Percentiles rank a stretch among this genome's conserved stretches.
These are phyloP conservation scores for Nothobranchius kuhntae DNA, from an alignment of 2,113 vertebrate species.

Conservation along the genomic window DNA sequence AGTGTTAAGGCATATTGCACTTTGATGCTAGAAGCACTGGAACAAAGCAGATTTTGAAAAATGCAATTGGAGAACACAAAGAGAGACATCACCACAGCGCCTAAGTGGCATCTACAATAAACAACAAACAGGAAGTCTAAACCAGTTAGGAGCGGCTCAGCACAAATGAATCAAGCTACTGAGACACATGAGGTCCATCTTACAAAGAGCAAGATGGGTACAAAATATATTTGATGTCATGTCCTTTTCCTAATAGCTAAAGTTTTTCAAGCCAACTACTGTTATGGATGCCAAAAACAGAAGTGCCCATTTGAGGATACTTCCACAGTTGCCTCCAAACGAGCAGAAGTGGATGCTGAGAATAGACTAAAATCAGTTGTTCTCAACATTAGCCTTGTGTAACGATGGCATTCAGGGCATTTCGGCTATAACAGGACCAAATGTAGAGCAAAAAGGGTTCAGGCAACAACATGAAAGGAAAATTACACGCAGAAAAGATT, in stretches of 20 bases:
- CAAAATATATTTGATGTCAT: slow-evolving; percentile 15
- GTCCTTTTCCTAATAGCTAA: slow-evolving; percentile 9
- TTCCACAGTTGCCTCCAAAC: slow-evolving; percentile 46
- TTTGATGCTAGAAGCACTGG: slow-evolving; percentile 63
- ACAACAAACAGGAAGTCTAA: slow-evolving; percentile 50
- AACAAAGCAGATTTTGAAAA: slow-evolving; percentile 68
- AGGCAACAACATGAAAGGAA: slow-evolving; percentile 4
- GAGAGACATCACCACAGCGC: slow-evolving; percentile 44
- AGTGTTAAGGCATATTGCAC: slow-evolving; percentile 67
- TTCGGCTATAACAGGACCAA: background rate
- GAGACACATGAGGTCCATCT: slow-evolving; percentile 25
- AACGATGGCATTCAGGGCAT: slow-evolving; percentile 11
- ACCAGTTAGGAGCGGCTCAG: slow-evolving; percentile 31
- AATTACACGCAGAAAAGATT: slow-evolving; percentile 27
- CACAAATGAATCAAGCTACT: slow-evolving; percentile 32
- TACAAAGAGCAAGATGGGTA: slow-evolving; percentile 14
- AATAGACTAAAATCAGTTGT: slow-evolving; percentile 12
- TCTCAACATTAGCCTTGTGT: slow-evolving; percentile 15
- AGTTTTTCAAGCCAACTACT: slow-evolving; percentile 47
- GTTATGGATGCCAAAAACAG: slow-evolving; percentile 33
- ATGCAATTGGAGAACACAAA: slow-evolving; percentile 57
- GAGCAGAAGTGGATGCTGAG: slow-evolving; percentile 46
- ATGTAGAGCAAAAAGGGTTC: background rate
- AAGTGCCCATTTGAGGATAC: slow-evolving; percentile 28
- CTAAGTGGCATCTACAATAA: slow-evolving; percentile 55